Evolutionary conservation across 2,888 invertebrate species (phyloP).

Genomic region (Allacma fusca): DNA sequence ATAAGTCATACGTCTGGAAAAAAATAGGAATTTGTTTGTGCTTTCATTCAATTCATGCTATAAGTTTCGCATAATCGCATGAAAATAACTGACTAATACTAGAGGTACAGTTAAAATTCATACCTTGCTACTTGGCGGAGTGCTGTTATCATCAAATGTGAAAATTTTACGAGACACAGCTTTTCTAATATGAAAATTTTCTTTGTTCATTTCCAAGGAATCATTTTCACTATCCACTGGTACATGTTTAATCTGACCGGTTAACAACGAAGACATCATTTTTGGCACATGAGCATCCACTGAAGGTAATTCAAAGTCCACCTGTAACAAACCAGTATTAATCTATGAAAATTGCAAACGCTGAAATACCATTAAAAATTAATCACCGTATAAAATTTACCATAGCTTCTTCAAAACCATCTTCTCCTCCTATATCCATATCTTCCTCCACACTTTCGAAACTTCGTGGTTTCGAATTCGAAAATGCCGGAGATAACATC

Average conservation of each 20-base stretch:
- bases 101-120: background rate
- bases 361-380: background rate
- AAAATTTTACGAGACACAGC: slow-evolving; percentile 24
- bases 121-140: slow-evolving; percentile 38
- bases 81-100: background rate
- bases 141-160: slow-evolving; percentile 12
- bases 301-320: slow-evolving; percentile 26
- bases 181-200: slow-evolving; percentile 28
- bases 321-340: slow-evolving; percentile 18
- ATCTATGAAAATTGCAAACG: background rate
- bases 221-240: slow-evolving; percentile 3
- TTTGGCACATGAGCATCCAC: background rate
- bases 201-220: slow-evolving; percentile 20
- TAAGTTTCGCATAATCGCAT: no score
- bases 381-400: background rate
- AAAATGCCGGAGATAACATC: background rate
- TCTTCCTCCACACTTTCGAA: slow-evolving; percentile 31
- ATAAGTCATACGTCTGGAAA: slow-evolving; percentile 60
- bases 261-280: slow-evolving; percentile 18
- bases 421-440: slow-evolving; percentile 26
- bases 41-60: no score
- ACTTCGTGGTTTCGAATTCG: background rate
- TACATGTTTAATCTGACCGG: slow-evolving; percentile 34
- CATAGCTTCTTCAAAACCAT: background rate
- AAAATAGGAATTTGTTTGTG: no score